Percentiles rank a stretch among this genome's conserved stretches.
Conservation (phyloP, 1,140 invertebrate species). For the Mercenaria mercenaria region DNA sequence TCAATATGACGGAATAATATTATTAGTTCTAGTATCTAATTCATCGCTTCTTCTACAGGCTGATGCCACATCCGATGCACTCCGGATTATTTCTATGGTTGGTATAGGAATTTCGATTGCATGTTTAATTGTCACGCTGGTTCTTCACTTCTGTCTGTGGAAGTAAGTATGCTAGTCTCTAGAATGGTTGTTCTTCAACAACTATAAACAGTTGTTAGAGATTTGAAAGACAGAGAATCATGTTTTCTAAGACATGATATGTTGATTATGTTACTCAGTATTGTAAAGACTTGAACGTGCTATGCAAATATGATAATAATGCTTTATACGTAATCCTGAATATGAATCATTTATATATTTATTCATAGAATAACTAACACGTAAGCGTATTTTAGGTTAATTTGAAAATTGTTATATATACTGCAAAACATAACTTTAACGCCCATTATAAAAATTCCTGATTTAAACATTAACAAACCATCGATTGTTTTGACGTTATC, state of each 20-base stretch:
- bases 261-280: too few relatives aligned
- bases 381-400: neutral
- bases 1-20: too few relatives aligned
- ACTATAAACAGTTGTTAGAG: neutral
- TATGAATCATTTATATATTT: too few relatives aligned
- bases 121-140: slow-evolving; percentile 56
- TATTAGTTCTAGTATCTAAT: too few relatives aligned
- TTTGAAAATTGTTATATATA: too few relatives aligned
- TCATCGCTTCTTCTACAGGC: slow-evolving; percentile 28
- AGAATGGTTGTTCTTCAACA: neutral
- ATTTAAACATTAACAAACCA: too few relatives aligned
- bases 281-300: too few relatives aligned
- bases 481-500: too few relatives aligned
- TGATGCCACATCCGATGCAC: neutral
- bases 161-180: slow-evolving; percentile 52
- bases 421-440: too few relatives aligned
- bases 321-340: neutral
- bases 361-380: neutral
- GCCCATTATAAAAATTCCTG: too few relatives aligned
- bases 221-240: too few relatives aligned
- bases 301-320: neutral
- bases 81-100: slow-evolving; percentile 60
- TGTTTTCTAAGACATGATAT: too few relatives aligned
- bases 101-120: slow-evolving; percentile 64
- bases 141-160: slow-evolving; percentile 62